phyloP scores from a whole-genome alignment of 1,140 invertebrate genomes.

The Galleria mellonella region DNA sequence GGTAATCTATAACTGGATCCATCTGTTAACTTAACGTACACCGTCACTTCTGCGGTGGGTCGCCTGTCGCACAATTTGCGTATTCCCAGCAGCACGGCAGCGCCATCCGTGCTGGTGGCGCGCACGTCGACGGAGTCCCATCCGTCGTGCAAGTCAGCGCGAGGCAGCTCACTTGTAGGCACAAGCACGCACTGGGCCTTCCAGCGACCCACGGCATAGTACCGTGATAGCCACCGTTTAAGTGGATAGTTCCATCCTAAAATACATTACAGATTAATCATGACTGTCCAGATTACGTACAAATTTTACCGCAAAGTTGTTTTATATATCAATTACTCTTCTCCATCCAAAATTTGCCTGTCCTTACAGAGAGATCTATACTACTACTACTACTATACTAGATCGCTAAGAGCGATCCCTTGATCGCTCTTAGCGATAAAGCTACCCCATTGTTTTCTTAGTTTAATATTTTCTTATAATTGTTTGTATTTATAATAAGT shows the following conservation, averaged over 20 bases:
- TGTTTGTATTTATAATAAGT: too few species aligned
- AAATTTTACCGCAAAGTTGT: too few species aligned
- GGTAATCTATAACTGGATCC: constrained; percentile 48
- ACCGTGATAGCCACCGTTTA: constrained; percentile 45
- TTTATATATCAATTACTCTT: too few species aligned
- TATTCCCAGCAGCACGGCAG: constrained; percentile 57
- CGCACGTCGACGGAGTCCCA: constrained; percentile 52
- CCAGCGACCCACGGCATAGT: constrained; percentile 49
- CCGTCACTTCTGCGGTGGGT: constrained; percentile 52
- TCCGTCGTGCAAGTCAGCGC: constrained; percentile 24
- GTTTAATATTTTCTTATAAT: too few species aligned
- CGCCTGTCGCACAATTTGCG: constrained; percentile 37
- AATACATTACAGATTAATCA: too few species aligned
- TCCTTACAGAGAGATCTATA: too few species aligned
- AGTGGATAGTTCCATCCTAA: constrained; percentile 64
- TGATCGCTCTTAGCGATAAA: too few species aligned
- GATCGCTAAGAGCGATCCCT: too few species aligned
- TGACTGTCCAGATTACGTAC: too few species aligned
- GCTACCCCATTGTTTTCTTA: too few species aligned
- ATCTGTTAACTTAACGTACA: constrained; percentile 66
- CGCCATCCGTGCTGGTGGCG: constrained; percentile 55
- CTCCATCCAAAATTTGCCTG: too few species aligned
- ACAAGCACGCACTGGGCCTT: constrained; percentile 17
- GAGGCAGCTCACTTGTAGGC: constrained; percentile 22
- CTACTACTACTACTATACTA: too few species aligned